phyloP scores from a whole-genome alignment of 2,797 vertebrate species.

The Crocidura indochinensis region DNA sequence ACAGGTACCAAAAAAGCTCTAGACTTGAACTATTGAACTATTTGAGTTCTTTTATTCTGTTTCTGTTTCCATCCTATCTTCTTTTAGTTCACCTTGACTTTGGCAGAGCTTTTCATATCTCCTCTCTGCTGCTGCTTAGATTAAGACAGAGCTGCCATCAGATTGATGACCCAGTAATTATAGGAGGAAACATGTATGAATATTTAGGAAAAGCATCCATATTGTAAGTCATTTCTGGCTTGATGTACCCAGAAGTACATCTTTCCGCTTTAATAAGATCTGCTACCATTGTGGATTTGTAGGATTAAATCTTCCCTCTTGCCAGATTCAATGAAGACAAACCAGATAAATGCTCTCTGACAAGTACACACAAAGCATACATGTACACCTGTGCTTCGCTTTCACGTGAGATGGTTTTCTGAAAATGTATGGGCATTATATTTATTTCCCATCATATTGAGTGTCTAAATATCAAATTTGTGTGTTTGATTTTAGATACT shows the following conservation, averaged over 20 bases:
- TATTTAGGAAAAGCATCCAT: not conserved
- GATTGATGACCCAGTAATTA: not conserved
- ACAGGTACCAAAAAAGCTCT: slow-evolving; percentile 91
- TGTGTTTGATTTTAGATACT: slow-evolving; percentile 53
- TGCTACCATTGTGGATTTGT: not conserved
- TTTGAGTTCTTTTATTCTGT: slow-evolving; percentile 23
- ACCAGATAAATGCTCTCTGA: not conserved
- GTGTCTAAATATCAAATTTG: not conserved
- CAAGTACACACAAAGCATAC: not conserved
- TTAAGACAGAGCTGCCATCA: not conserved
- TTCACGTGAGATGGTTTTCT: slow-evolving; percentile 52
- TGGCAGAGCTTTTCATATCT: slow-evolving; percentile 10
- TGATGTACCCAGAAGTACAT: not conserved
- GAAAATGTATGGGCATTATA: not conserved
- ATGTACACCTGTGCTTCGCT: not conserved
- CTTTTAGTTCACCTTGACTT: not conserved
- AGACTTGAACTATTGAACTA: slow-evolving; percentile 47
- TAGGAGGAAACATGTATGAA: not conserved
- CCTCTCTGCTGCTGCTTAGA: not conserved
- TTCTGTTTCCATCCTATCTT: slow-evolving; percentile 50
- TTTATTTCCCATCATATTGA: not conserved
- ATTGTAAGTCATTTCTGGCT: slow-evolving; percentile 23
- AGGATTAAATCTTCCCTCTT: not conserved
- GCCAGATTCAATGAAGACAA: not conserved
- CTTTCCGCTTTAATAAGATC: not conserved